A percentile compares a stretch with the other conserved stretches of the same genome.
These are phyloP conservation scores for Neodon shergylaensis DNA, from an alignment of 2,113 vertebrate genomes.

Conservation along the genomic window DNA sequence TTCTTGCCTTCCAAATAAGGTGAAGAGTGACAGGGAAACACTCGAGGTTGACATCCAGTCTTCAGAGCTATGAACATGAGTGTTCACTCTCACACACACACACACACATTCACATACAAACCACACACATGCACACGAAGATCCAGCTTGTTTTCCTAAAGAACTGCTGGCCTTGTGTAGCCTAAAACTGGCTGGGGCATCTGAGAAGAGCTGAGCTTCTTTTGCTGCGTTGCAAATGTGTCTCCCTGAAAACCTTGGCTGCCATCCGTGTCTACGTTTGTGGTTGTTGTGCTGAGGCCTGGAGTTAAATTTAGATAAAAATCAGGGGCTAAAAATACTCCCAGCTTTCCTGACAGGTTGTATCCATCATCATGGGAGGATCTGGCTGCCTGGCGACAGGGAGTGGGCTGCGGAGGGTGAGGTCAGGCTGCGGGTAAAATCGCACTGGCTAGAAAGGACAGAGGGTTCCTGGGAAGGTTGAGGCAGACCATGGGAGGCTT, in stretches of 20 bases:
- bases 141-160: slow-evolving; percentile 10
- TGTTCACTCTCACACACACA: neutral
- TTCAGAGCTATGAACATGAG: neutral
- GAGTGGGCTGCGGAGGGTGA: slow-evolving; percentile 16
- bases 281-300: slow-evolving; percentile 46
- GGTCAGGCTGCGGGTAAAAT: neutral
- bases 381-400: slow-evolving; percentile 58
- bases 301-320: slow-evolving; percentile 79
- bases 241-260: slow-evolving; percentile 70
- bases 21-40: neutral
- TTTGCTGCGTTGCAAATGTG: neutral
- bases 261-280: neutral
- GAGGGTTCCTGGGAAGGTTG: neutral
- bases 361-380: slow-evolving; percentile 54
- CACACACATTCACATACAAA: neutral
- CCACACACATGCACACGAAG: neutral
- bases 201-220: slow-evolving; percentile 54
- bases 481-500: neutral
- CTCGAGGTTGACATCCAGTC: neutral
- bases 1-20: neutral
- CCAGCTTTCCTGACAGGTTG: slow-evolving; percentile 67
- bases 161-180: neutral
- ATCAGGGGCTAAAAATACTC: slow-evolving; percentile 74
- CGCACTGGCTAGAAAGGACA: neutral
- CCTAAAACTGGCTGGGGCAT: slow-evolving; percentile 30